phyloP scores from a whole-genome alignment of 2,888 invertebrate genomes.

The Corbicula japonica region DNA sequence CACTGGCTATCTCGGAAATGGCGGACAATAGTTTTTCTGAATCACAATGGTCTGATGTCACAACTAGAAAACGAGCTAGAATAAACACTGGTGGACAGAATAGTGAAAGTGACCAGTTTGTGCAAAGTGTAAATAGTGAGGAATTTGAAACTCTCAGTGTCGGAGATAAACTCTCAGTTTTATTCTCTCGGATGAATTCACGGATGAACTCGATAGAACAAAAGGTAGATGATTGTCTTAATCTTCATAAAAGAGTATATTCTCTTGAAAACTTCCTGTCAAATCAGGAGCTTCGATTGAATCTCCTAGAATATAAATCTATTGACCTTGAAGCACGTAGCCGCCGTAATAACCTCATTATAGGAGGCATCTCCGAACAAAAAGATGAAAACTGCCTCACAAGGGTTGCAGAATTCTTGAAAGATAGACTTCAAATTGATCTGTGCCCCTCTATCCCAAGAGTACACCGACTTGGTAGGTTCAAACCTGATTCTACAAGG shows the following conservation, averaged over 20 bases:
- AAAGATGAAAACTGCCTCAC: constrained; percentile 10
- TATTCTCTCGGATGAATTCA: constrained; percentile 4
- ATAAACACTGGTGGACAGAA: not conserved
- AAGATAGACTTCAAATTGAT: not conserved
- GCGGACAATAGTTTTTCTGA: no score
- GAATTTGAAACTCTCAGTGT: not conserved
- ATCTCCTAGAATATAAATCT: constrained; percentile 24
- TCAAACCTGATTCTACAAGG: not conserved
- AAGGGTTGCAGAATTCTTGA: not conserved
- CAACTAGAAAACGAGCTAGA: constrained; percentile 9
- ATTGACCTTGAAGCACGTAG: constrained; percentile 17
- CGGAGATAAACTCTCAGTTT: constrained; percentile 6
- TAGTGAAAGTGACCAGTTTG: constrained; percentile 4
- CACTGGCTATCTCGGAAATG: not conserved
- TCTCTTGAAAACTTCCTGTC: not conserved
- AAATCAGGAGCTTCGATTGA: not conserved
- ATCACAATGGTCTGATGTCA: no score
- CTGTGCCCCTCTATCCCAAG: not conserved
- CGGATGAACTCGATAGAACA: not conserved
- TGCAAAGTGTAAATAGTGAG: not conserved
- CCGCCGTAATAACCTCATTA: constrained; percentile 18
- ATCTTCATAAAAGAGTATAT: not conserved
- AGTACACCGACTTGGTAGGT: constrained; percentile 14
- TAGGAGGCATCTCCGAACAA: not conserved
- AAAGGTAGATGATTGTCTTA: constrained; percentile 11